Evolutionary conservation across 1,140 invertebrate species (phyloP), one percentile per base, ranked within the genome.

Genomic region (Chymomyza costata): DNA sequence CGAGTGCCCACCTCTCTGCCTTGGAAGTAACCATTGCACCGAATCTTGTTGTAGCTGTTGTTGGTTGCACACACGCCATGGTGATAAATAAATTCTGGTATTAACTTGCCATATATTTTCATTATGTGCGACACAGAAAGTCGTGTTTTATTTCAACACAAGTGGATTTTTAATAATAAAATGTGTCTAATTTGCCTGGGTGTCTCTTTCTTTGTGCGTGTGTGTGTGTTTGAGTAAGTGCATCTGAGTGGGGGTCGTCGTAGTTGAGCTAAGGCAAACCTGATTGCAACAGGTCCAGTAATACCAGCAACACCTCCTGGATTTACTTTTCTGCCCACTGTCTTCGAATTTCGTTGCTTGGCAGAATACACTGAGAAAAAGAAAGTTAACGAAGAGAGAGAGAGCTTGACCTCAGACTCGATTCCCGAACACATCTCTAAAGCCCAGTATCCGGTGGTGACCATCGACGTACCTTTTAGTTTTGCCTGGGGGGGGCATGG

Each of bases 81-180:
- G 60, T 58, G 59, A 61, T 73, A 80, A 80, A 80, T 80, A 80
- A 80, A 80, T 73, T 71, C 67, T 65, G 74, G 68, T 63, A 68
- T 73, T 73, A 80, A 80, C 59, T 80, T 65, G 74, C 73, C 74
- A 80, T 80, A 80, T 80, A 73, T 80, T 80, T 80, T 80, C 73
- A 80, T 80, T 80, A 80, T 80, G 62, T 55, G 68, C 67, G 74
- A 80, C 73, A 80, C 73, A 80, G 74, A 80, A 80, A 80, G 73
- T 81, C 73, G 68, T 80, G 73, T 80, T 80, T 80, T 80, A 80
- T 80, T 80, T 80, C 67, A 80, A 80, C 73, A 80, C 73, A 80
- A 80, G 73, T 80, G 67, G 73, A 80, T 80, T 80, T 34, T 78
- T 73, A 80, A 73, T 81, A 81, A 80, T 80, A 80, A 80, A 80